phyloP scores from a whole-genome alignment of 1,140 invertebrate genomes.

The Diprion similis region DNA sequence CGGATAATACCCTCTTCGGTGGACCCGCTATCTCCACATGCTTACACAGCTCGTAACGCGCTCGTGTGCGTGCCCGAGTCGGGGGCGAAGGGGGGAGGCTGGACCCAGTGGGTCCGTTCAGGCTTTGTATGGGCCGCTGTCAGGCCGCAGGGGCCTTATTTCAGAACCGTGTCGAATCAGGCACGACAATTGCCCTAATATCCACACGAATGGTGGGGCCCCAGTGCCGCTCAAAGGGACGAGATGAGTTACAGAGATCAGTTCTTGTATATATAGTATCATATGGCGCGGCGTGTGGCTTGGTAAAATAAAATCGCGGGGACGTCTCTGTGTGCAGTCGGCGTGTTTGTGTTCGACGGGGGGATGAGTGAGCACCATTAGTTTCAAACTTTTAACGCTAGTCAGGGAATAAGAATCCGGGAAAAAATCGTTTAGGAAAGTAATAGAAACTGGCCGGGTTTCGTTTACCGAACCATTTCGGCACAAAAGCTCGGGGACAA shows the following conservation, averaged over 20 bases:
- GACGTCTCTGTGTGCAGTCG: neutral
- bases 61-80: too few relatives aligned
- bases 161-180: conserved; percentile 53
- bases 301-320: neutral
- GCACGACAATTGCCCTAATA: conserved; percentile 57
- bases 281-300: neutral
- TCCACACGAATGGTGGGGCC: conserved; percentile 43
- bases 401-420: neutral
- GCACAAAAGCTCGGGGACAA: conserved; percentile 24
- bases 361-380: conserved; percentile 1
- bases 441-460: conserved; percentile 19
- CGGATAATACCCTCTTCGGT: neutral
- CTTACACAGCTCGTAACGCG: conserved; percentile 12
- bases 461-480: conserved; percentile 29
- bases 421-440: conserved; percentile 32
- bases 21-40: conserved; percentile 32
- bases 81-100: conserved; percentile 22
- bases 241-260: conserved; percentile 7
- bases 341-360: neutral
- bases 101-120: conserved; percentile 13
- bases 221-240: neutral
- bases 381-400: conserved; percentile 14
- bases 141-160: conserved; percentile 49
- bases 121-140: conserved; percentile 47
- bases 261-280: neutral